phyloP scores from a whole-genome alignment of 2,113 vertebrate genomes.

The Microcebus griseorufus region DNA sequence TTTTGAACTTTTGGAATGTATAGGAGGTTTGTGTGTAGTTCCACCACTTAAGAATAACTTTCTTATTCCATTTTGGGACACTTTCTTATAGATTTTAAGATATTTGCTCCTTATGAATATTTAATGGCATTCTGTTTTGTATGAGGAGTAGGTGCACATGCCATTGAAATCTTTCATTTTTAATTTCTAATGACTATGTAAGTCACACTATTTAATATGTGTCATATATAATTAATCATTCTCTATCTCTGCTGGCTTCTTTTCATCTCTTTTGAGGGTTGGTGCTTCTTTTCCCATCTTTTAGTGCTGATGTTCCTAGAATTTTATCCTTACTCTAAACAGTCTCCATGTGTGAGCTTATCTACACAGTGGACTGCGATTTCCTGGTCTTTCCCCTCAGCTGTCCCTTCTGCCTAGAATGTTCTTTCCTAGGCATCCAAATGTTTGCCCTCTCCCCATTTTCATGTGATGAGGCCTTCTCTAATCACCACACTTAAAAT shows the following conservation, averaged over 20 bases:
- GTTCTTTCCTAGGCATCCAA: background rate
- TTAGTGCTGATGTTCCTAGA: background rate
- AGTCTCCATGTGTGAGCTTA: background rate
- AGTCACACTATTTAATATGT: background rate
- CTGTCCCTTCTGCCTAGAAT: background rate
- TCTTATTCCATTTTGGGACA: background rate
- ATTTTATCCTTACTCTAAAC: background rate
- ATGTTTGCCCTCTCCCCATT: background rate
- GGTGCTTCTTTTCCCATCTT: background rate
- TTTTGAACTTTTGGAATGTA: background rate
- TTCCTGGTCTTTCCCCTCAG: background rate
- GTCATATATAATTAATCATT: background rate
- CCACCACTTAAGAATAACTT: background rate
- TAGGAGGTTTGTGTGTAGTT: background rate
- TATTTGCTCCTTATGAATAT: background rate
- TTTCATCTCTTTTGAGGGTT: background rate
- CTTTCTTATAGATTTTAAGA: conserved; percentile 1
- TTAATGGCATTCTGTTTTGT: background rate
- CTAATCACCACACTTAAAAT: background rate
- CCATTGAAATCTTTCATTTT: conserved; percentile 6
- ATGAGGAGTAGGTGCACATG: background rate
- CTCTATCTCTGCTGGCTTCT: background rate
- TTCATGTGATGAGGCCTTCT: background rate
- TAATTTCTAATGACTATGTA: background rate
- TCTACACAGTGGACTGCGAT: background rate